Base-by-base conservation (phyloP, 1,140 invertebrate species). In the Tigriopus japonicus region DNA sequence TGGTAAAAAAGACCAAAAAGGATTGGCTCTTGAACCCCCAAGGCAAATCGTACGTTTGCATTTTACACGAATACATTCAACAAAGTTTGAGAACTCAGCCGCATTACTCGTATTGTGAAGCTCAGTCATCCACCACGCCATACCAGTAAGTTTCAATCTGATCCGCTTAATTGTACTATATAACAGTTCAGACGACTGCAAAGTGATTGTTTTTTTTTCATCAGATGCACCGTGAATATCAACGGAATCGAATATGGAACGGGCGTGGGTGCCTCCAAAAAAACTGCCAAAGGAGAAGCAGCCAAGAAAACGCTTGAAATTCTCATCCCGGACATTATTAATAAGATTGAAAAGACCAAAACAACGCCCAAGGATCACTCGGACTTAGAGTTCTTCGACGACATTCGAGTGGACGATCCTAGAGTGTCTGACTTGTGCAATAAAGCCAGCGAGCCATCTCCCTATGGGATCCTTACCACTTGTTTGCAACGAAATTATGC, bases 401-500 rank as follows among this genome's bases (percentile, higher is more conserved):
- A 89, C 69, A 87, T 96, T 62, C 80, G 81, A 62, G 87, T 96
- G 40, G 87, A 89, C 68, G 91, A 96, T 79, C 88, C 89, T 5
- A 76, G 92, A 62, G 86, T 97, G 19, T 81, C 85, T 52, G 90
- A 95, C 72, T 85, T 96, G 69, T 95, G 91, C 72, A 83, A 84
- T 23, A 92, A 91, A 74, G 87, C 90, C 1, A 93, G 90, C 42
- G 91, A 95, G 73, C 90, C 90, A 0, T 86, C 87, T 3, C 93
- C 92, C 0, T 93, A 93, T 74, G 84, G 88, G 63, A 89, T 96
- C 62, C 74, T 97, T 52, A 75, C 91, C 41, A 93, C 89, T 9
- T 96, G 92, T 70, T 74, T 96, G 42, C 85, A 92, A 72, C 78
- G 80, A 64, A 95, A 95, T 74, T 93, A 88, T 73, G 91, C 90